Conservation (phyloP, 2,797 vertebrate species). For the Sternotherus odoratus region DNA sequence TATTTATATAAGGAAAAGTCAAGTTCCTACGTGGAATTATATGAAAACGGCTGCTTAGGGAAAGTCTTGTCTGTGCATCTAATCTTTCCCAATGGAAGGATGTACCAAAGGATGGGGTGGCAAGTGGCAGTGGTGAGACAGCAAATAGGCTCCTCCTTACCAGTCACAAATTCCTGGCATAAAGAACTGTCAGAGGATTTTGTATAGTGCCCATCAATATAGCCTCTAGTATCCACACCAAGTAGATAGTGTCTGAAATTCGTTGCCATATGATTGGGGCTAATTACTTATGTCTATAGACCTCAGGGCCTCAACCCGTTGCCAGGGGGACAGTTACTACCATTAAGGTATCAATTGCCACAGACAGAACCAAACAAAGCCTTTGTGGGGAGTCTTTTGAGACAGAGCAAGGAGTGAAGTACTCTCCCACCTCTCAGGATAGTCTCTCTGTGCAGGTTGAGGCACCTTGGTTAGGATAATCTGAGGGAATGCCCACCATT, state of each 20-base stretch:
- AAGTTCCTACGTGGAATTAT: constrained; percentile 5
- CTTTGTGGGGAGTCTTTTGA: background rate
- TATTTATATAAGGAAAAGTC: background rate
- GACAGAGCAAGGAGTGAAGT: background rate
- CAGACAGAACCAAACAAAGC: background rate
- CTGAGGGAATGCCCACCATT: background rate
- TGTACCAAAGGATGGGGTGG: background rate
- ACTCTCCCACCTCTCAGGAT: constrained; percentile 29
- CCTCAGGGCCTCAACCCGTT: background rate
- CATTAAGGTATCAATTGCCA: background rate
- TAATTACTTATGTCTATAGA: background rate
- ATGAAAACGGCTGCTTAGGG: constrained; percentile 7
- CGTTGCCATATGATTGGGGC: background rate
- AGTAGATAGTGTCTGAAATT: background rate
- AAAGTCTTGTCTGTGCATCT: background rate
- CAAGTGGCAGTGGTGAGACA: background rate
- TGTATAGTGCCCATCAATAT: background rate
- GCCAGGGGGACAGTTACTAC: background rate
- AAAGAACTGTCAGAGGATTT: background rate
- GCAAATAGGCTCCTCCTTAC: background rate
- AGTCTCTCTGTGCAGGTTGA: constrained; percentile 23
- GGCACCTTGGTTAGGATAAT: background rate
- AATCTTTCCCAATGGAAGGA: background rate
- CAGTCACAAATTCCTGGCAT: background rate
- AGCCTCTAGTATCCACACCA: background rate